Evolutionary conservation across 2,888 invertebrate species (phyloP).

Genomic region (Resseliella maxima): DNA sequence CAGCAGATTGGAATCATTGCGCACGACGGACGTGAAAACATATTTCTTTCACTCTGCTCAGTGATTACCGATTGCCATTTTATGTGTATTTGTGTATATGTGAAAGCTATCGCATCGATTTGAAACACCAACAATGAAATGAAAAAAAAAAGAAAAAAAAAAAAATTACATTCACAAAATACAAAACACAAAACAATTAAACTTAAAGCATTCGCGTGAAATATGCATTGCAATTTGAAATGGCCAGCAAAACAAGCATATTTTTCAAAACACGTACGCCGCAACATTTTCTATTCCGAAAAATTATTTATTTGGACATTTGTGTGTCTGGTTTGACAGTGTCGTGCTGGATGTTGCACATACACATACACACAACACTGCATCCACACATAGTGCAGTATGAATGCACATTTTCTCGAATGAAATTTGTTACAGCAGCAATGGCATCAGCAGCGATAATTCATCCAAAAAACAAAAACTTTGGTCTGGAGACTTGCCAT

Average conservation of each 20-base stretch:
- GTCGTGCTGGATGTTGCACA: not conserved
- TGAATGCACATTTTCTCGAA: conserved; percentile 10
- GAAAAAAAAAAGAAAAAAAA: not conserved
- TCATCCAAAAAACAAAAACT: not conserved
- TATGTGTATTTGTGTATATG: not conserved
- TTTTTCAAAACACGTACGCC: conserved; percentile 42
- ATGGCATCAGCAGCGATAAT: not conserved
- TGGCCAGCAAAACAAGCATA: conserved; percentile 3
- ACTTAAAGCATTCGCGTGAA: conserved; percentile 16
- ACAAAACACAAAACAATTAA: not conserved
- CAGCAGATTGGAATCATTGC: conserved; percentile 30
- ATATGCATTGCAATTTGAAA: not conserved
- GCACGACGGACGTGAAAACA: conserved; percentile 26
- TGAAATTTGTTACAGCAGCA: not conserved
- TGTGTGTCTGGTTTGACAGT: not conserved
- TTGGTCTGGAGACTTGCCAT: not conserved
- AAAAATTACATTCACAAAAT: too few relatives aligned
- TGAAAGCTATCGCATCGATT: not conserved
- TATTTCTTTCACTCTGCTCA: conserved; percentile 37
- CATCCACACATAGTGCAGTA: not conserved
- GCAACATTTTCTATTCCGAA: conserved; percentile 5
- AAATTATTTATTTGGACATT: conserved; percentile 8
- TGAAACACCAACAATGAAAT: not conserved
- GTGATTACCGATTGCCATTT: not conserved
- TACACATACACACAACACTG: too few relatives aligned